phyloP scores from a whole-genome alignment of 2,113 vertebrate species.

The Oplegnathus fasciatus region DNA sequence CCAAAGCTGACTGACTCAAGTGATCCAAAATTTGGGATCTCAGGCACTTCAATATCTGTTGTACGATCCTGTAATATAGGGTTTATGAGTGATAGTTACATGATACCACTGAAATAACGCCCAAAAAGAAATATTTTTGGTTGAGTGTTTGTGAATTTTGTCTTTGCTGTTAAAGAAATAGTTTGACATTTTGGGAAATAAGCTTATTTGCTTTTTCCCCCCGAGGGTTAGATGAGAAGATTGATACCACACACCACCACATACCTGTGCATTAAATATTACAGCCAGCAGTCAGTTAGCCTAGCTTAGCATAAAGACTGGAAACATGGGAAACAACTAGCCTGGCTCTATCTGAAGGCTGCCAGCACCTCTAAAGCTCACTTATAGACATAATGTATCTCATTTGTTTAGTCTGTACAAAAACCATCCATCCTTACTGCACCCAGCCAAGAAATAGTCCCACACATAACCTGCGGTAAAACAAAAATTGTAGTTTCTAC shows the following conservation, averaged over 20 bases:
- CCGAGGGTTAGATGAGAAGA: not conserved
- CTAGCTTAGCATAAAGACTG: not conserved
- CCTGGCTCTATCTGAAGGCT: not conserved
- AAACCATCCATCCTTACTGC: not conserved
- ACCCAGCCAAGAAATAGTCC: not conserved
- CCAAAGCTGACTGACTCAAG: slow-evolving; percentile 25
- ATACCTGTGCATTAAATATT: not conserved
- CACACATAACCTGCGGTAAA: not conserved
- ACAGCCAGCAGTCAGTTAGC: not conserved
- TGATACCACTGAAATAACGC: not conserved
- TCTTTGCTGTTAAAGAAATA: not conserved
- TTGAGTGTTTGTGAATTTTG: slow-evolving; percentile 6
- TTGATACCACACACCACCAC: not conserved
- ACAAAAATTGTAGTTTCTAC: not conserved
- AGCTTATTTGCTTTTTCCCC: not conserved
- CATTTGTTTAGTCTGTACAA: not conserved
- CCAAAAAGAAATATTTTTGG: not conserved
- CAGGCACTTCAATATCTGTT: slow-evolving; percentile 2
- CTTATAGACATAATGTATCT: not conserved
- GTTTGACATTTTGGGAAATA: not conserved
- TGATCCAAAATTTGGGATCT: slow-evolving; percentile 52
- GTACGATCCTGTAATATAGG: slow-evolving; percentile 41
- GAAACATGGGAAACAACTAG: not conserved
- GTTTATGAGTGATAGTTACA: not conserved
- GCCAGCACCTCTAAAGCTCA: not conserved